phyloP scores from a whole-genome alignment of 2,113 vertebrate genomes.

The Raphicerus campestris region DNA sequence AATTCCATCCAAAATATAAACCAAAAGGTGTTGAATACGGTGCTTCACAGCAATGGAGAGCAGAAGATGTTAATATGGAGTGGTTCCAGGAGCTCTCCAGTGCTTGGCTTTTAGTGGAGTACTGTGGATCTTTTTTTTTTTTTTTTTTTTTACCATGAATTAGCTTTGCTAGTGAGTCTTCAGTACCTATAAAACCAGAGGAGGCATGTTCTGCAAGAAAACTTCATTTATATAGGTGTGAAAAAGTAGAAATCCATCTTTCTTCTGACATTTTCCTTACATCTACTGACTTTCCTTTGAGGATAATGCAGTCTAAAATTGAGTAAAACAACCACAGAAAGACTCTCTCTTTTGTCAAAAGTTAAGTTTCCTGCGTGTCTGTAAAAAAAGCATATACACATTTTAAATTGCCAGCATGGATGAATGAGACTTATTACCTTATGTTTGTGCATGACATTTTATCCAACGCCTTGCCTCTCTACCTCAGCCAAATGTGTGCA shows the following conservation, averaged over 20 bases:
- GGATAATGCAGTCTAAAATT: background rate
- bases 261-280: background rate
- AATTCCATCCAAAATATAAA: background rate
- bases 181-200: background rate
- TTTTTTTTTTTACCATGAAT: background rate
- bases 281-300: background rate
- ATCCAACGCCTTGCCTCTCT: accelerated
- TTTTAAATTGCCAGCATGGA: background rate
- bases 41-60: accelerated
- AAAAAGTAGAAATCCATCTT: background rate
- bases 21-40: background rate
- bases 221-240: background rate
- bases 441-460: background rate
- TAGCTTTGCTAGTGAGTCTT: background rate
- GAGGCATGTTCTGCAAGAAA: background rate
- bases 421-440: background rate
- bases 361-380: background rate
- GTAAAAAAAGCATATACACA: background rate
- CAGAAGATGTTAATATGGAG: no score
- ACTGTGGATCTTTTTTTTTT: background rate
- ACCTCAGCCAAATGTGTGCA: accelerated
- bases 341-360: background rate
- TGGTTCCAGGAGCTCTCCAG: background rate
- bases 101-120: background rate
- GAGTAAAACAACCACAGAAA: background rate